Evolutionary conservation across 2,113 vertebrate species (phyloP).

Genomic region (Leptocoma aspasia): DNA sequence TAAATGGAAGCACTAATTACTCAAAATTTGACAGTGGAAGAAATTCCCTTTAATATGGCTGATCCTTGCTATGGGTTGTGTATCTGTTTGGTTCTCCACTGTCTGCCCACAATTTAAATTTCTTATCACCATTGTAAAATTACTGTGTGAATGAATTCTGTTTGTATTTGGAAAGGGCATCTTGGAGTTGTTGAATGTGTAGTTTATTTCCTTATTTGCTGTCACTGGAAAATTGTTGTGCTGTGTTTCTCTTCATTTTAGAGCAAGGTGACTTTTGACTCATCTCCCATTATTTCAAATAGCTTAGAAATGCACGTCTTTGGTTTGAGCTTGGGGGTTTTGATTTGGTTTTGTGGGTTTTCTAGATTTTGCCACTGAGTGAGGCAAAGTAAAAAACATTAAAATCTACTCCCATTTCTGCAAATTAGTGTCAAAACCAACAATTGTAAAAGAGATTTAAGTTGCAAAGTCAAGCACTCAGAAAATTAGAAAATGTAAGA

Average conservation of each 20-base stretch:
- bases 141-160: not conserved
- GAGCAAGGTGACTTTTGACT: not conserved
- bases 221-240: not conserved
- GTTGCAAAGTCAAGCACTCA: not conserved
- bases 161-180: not conserved
- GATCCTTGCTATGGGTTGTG: not conserved
- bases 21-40: not conserved
- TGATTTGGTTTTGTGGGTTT: not conserved
- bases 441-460: not conserved
- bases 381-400: not conserved
- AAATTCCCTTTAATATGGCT: constrained; percentile 10
- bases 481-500: not conserved
- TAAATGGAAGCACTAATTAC: constrained; percentile 34
- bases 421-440: not conserved
- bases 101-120: not conserved
- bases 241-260: not conserved
- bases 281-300: not conserved
- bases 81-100: not conserved
- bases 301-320: not conserved
- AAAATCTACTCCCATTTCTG: not conserved
- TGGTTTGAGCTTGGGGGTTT: not conserved
- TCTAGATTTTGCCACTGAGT: not conserved
- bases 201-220: not conserved
- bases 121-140: not conserved
- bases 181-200: not conserved